A percentile compares a stretch with the other conserved stretches of the same genome.
Conservation (phyloP, 2,113 vertebrate species). For the Zosterops borbonicus region DNA sequence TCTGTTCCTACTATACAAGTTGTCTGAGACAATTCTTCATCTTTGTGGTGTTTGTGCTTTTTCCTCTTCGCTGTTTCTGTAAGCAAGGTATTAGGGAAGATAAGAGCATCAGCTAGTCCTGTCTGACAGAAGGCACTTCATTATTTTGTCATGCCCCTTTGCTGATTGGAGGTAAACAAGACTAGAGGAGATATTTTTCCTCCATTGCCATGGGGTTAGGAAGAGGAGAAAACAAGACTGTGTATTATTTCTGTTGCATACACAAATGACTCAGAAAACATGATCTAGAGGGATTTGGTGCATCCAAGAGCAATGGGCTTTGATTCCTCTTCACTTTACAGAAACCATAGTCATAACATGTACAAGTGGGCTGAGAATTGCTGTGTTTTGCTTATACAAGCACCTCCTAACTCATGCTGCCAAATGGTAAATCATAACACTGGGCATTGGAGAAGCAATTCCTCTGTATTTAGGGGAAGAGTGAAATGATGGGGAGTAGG, state of each 20-base stretch:
- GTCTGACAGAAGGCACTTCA: background rate
- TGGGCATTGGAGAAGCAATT: background rate
- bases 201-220: background rate
- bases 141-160: background rate
- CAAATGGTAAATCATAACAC: constrained; percentile 3
- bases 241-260: background rate
- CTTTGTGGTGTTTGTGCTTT: background rate
- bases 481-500: constrained; percentile 18
- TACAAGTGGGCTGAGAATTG: background rate
- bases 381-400: background rate
- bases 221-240: background rate
- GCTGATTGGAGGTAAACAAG: background rate
- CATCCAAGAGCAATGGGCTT: background rate
- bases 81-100: background rate
- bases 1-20: background rate
- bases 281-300: background rate
- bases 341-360: background rate
- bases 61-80: background rate
- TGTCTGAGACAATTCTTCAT: background rate
- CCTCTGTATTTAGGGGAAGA: background rate
- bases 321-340: background rate
- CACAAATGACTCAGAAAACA: background rate
- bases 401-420: background rate
- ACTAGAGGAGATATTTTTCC: background rate
- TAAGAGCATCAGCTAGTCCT: background rate